Conservation (phyloP, 2,113 vertebrate genomes). For the Sclerurus mexicanus region DNA sequence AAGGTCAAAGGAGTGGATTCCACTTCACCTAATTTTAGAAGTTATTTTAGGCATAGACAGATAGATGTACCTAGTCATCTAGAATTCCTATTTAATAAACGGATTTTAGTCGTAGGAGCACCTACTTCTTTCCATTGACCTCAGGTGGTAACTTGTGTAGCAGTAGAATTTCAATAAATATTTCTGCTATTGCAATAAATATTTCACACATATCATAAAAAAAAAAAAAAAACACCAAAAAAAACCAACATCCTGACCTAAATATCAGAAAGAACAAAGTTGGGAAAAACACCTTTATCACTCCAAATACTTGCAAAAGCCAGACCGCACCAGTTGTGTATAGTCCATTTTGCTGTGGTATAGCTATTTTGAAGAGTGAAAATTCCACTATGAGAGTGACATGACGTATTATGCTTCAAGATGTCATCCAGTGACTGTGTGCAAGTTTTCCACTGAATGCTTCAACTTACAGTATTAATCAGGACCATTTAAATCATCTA, state of each 20-base stretch:
- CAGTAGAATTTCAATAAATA: not conserved
- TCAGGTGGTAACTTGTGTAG: not conserved
- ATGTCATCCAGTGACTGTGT: not conserved
- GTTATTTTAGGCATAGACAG: not conserved
- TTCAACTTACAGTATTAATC: not conserved
- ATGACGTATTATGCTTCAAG: not conserved
- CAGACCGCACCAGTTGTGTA: accelerated
- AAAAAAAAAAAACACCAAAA: too few species aligned
- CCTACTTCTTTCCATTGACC: not conserved
- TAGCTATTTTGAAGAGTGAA: not conserved
- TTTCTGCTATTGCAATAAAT: not conserved
- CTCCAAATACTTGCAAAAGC: not conserved
- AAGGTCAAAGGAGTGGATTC: not conserved
- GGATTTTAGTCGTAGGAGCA: not conserved
- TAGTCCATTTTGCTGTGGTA: not conserved
- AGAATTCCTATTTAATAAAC: not conserved
- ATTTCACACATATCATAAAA: not conserved
- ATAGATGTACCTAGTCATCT: not conserved
- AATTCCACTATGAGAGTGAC: not conserved
- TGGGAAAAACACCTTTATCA: not conserved
- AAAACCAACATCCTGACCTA: not conserved
- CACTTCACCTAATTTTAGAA: not conserved
- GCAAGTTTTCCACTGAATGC: not conserved
- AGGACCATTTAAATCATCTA: not conserved
- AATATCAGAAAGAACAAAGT: not conserved